Evolutionary conservation across 2,797 vertebrate genomes (phyloP).

Genomic region (Gallinago stenura): DNA sequence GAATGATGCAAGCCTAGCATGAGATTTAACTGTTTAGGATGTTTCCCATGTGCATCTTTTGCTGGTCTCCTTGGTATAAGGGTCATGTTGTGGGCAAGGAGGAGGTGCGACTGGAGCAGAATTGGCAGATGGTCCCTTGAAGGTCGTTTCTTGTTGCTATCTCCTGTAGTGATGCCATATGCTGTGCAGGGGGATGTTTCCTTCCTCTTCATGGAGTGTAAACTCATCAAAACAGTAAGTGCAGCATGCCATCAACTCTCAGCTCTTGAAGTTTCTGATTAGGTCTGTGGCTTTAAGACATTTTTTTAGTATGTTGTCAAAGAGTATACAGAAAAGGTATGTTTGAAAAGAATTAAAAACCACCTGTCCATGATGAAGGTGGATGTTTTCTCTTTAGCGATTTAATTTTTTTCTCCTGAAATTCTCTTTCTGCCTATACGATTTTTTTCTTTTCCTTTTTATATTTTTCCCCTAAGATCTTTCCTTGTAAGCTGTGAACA

Average conservation of each 20-base stretch:
- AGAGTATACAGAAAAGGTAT: background rate
- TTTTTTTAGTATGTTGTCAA: background rate
- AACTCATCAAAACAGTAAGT: constrained; percentile 71
- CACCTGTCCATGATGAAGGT: background rate
- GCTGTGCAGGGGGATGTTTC: constrained; percentile 65
- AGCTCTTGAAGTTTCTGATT: constrained; percentile 25
- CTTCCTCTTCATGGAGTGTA: constrained; percentile 68
- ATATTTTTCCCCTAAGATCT: background rate
- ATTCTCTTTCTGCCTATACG: background rate
- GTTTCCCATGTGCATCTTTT: constrained; percentile 68
- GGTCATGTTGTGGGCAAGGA: constrained; percentile 72
- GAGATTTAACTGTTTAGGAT: constrained; percentile 62
- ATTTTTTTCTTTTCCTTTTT: background rate
- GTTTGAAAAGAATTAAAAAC: background rate
- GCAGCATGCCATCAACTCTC: constrained; percentile 6
- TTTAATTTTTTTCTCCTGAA: background rate
- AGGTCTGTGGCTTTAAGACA: constrained; percentile 20
- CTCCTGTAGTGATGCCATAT: constrained; percentile 74
- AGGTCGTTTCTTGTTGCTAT: constrained; percentile 70
- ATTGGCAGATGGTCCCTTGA: constrained; percentile 73
- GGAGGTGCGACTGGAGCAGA: constrained; percentile 67
- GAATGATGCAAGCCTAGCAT: constrained; percentile 52
- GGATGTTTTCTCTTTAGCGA: background rate
- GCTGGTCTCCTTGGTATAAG: constrained; percentile 62
- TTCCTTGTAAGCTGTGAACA: background rate